Percentiles rank a stretch among this genome's conserved stretches.
These are phyloP conservation scores for Actinostola sp. DNA, from an alignment of 92 coral and sea anemone species.

Conservation along the genomic window DNA sequence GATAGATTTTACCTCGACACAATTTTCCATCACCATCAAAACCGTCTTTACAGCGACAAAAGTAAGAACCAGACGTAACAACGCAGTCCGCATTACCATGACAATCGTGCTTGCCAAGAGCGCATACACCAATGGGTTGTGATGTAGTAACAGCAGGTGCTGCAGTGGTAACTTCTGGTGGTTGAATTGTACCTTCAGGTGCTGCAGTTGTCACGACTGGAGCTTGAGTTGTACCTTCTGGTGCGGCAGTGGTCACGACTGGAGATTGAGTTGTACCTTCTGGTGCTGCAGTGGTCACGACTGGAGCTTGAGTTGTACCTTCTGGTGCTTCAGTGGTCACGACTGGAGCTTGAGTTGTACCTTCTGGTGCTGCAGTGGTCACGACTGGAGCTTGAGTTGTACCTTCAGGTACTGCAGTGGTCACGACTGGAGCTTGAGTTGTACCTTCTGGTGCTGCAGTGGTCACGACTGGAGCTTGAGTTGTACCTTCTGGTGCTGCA, in stretches of 20 bases:
- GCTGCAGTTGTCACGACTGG: no score
- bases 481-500: background rate
- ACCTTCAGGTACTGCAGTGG: no score
- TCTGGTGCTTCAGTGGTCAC: no score
- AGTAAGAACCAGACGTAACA: slow-evolving; percentile 27
- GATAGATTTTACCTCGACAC: slow-evolving; percentile 52
- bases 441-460: no score
- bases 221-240: background rate
- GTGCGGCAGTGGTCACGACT: no score
- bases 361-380: no score
- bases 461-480: background rate
- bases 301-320: no score
- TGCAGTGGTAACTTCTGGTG: background rate
- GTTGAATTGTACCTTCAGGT: background rate
- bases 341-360: no score
- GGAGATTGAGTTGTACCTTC: no score
- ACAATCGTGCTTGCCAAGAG: slow-evolving; percentile 25
- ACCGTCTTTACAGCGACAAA: slow-evolving; percentile 63
- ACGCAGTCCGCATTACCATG: slow-evolving; percentile 56
- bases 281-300: no score
- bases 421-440: no score
- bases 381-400: background rate
- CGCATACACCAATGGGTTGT: slow-evolving; percentile 10
- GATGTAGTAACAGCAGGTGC: background rate
- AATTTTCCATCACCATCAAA: slow-evolving; percentile 55